Conservation (phyloP, 2,113 vertebrate species). For the Xenopus tropicalis region UCB_Xtro_10.0 CM004446.2:72577501-72578000, state of each 20-base stretch:
- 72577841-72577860: constrained; percentile 56
- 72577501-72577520: neutral
- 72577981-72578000: constrained; percentile 53
- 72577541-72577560: neutral
- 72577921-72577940: constrained; percentile 70
- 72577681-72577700: neutral
- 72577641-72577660: neutral
- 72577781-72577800: constrained; percentile 39
- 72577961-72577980: constrained; percentile 64
- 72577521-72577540: constrained; percentile 9
- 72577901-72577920: constrained; percentile 57
- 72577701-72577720: neutral
- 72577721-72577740: constrained; percentile 30
- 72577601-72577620: constrained; percentile 14
- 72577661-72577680: neutral
- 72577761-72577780: constrained; percentile 58
- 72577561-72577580: neutral
- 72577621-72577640: neutral
- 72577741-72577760: constrained; percentile 52
- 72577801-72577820: constrained; percentile 44
- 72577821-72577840: constrained; percentile 54
- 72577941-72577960: constrained; percentile 71
- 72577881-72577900: constrained; percentile 50
- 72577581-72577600: neutral
- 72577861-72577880: constrained; percentile 51